phyloP scores from a whole-genome alignment of 2,113 vertebrate genomes.

The Zosterops japonicus region DNA sequence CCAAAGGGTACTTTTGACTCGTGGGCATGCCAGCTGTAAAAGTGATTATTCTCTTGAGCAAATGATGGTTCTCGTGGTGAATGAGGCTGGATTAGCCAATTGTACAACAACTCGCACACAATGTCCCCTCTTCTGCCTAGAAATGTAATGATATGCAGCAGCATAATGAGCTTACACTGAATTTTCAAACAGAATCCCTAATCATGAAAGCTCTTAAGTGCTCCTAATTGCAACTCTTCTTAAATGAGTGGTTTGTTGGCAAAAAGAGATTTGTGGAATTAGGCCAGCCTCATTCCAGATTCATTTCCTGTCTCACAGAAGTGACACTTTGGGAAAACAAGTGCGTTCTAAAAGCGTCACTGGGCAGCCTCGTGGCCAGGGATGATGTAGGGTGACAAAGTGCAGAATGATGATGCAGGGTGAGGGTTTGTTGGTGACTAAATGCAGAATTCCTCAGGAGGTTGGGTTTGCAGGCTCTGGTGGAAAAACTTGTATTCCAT shows the following conservation, averaged over 20 bases:
- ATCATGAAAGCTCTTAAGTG: neutral
- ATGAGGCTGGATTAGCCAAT: neutral
- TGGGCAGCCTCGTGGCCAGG: neutral
- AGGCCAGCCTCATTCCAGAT: neutral
- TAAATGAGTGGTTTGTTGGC: constrained; percentile 7
- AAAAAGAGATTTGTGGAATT: neutral
- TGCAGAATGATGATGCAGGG: neutral
- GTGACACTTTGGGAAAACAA: neutral
- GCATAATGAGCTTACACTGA: neutral
- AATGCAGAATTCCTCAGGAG: neutral
- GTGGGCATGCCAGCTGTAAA: neutral
- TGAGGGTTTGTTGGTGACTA: neutral
- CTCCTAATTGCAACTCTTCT: neutral
- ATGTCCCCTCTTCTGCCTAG: neutral
- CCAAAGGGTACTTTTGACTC: neutral
- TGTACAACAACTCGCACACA: neutral
- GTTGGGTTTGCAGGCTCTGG: fast-evolving
- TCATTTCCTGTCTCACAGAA: neutral
- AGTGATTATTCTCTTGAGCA: neutral
- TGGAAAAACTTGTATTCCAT: fast-evolving
- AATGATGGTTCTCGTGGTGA: neutral
- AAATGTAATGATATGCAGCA: neutral
- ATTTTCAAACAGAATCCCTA: constrained; percentile 21
- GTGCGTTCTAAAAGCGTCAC: fast-evolving
- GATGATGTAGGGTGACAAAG: neutral